These are phyloP conservation scores for Oikopleura albicans DNA, from an alignment of 23 tunicate genomes.

Conservation along the genomic window DNA sequence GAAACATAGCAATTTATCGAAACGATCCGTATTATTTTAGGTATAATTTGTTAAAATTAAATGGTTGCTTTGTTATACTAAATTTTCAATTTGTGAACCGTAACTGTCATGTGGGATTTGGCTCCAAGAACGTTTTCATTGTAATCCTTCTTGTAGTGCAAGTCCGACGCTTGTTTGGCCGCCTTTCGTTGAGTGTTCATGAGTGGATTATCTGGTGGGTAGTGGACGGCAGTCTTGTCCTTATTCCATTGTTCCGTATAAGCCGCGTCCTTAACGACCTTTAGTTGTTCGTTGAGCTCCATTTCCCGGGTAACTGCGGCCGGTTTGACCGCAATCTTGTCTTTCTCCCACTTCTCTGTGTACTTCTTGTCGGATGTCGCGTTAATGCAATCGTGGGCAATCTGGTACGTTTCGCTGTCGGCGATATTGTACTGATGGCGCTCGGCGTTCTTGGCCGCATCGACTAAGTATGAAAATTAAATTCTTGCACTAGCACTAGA, in stretches of 20 bases:
- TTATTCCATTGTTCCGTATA: neutral
- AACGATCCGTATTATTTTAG: too few relatives aligned
- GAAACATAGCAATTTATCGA: too few relatives aligned
- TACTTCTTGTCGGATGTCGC: neutral
- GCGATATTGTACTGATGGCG: neutral
- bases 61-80: too few relatives aligned
- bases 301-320: neutral
- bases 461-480: neutral
- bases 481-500: too few relatives aligned
- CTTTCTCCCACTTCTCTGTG: slow-evolving; percentile 1
- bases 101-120: neutral
- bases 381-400: neutral
- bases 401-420: neutral
- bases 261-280: neutral
- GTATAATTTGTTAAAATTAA: too few relatives aligned
- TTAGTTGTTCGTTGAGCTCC: neutral
- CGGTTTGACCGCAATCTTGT: neutral
- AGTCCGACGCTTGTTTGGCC: neutral
- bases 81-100: too few relatives aligned
- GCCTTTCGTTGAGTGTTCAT: neutral
- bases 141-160: slow-evolving; percentile 44
- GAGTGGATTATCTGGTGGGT: slow-evolving; percentile 11
- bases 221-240: neutral
- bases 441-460: neutral
- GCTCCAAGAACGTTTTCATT: slow-evolving; percentile 40